Base-by-base conservation (phyloP, 2,113 vertebrate genomes). In the Callospermophilus lateralis region DNA sequence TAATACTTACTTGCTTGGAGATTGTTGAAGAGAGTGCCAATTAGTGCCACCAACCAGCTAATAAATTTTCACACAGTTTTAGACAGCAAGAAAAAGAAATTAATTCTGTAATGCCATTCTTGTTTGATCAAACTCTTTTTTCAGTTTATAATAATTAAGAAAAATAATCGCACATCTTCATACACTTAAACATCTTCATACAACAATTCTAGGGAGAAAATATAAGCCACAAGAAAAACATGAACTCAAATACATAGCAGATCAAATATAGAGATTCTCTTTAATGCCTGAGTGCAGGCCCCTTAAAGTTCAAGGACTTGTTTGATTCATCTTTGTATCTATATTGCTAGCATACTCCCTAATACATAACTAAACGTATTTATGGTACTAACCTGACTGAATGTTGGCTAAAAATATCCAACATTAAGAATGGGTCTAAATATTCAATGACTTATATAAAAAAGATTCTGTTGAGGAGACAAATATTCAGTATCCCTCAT, bases 11-110 rank as follows among this genome's bases (percentile, higher is more conserved):
- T 84, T 84, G 24, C 39, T 65, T 72, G 65, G 53, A 92, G n/a
- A 90, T 48, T 73, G 73, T 26, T 84, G 73, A 92, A 89, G 30
- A 55, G 6, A 34, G 63, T 90, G 89, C 24, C 95, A 95, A 28
- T 80, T 79, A 96, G 32, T 61, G 37, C 42, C 53, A 65, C 51
- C 63, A 86, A 19, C 12, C 55, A 84, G 11, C 24, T 88, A 51
- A 1, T 34, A 7, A 79, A 84, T 97, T 96, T 95, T 92, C 90
- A 84, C 67, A 86, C 34, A 74, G n/a, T 65, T 84, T 88, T 55
- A 84, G 61, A 84, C 26, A 78, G 16, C 45, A 84, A 92, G 42
- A n/a, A 79, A 55, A 90, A 90, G n/a, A 72, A 30, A 65, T 28
- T 65, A 96, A 85, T 83, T 53, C 65, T 94, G 16, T 22, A 80